phyloP scores from a whole-genome alignment of 1,140 invertebrate species.

The Tetramorium alpestre region DNA sequence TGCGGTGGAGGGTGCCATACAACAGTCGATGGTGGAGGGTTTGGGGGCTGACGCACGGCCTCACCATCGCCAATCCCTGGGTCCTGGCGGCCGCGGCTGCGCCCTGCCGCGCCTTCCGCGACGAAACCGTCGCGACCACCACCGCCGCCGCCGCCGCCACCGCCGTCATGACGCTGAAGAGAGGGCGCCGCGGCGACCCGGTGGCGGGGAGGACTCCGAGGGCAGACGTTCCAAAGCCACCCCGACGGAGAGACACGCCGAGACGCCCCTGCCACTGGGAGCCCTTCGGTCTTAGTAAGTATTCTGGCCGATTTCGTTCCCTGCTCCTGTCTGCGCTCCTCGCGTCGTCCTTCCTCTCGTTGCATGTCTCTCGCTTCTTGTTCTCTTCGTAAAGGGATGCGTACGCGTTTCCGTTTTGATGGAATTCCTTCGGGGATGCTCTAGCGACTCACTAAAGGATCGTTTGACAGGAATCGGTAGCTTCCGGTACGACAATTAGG shows the following conservation, averaged over 20 bases:
- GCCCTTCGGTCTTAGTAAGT: constrained; percentile 85
- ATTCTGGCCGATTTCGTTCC: constrained; percentile 60
- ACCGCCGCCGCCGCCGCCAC: constrained; percentile 61
- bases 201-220: constrained; percentile 87
- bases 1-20: constrained; percentile 63
- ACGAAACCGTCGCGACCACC: constrained; percentile 67
- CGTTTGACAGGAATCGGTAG: not conserved
- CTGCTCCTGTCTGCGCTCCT: not conserved
- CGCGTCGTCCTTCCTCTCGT: not conserved
- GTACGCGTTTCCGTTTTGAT: not conserved
- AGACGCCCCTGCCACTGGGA: constrained; percentile 85
- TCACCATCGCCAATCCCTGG: constrained; percentile 78
- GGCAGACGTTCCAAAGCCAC: constrained; percentile 86
- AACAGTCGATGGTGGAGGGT: constrained; percentile 71
- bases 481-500: not conserved
- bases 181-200: constrained; percentile 71
- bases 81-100: constrained; percentile 78
- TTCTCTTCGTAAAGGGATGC: not conserved
- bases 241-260: constrained; percentile 85
- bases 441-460: no score
- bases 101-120: constrained; percentile 61
- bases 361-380: not conserved
- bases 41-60: constrained; percentile 77
- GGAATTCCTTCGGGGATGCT: not conserved
- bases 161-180: constrained; percentile 60